Evolutionary conservation across 2,888 invertebrate species (phyloP), one percentile per base, ranked within the genome.

Genomic region (Odontothrips loti): DNA sequence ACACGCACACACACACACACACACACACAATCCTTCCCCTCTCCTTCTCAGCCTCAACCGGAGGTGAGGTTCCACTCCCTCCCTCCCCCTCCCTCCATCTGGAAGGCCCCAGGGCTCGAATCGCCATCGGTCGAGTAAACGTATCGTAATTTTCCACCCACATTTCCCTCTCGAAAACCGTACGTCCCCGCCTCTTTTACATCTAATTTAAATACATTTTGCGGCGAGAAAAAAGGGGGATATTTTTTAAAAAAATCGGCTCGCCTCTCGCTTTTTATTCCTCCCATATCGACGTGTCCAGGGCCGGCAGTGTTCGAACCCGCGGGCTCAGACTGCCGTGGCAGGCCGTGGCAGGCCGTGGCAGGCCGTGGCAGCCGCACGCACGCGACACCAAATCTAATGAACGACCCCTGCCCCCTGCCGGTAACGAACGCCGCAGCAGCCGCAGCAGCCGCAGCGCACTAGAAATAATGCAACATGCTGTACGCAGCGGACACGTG

Each of bases 71-170:
- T n/a, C n/a, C n/a, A n/a, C n/a, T n/a, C n/a, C n/a, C n/a, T 43
- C 34, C 34, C 34, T 4, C 17, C 58, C 58, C 58, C 58, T 58
- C n/a, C 58, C 58, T 15, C 6, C 17, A 51, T 2, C 20, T 20
- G 10, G 20, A 51, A 51, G 15, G 58, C 20, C 58, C 17, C 58
- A 17, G 58, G 58, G 58, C 58, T 15, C 10, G n/a, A 58, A 58
- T 58, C 58, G 23, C 23, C 68, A 75, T 75, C 68, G 68, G 68
- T 12, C 68, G 27, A 75, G 68, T 75, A 75, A 23, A 75, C 68
- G 68, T 75, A 75, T 75, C 68, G 23, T 75, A 75, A 75, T 75
- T 75, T 75, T 75, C 12, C 68, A 20, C 27, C 68, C 68, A 75
- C 68, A 75, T 75, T 75, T 43, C 68, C 23, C 27, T 27, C 68